These are phyloP conservation scores for Diogma glabrata DNA, from an alignment of 2,888 invertebrate species.

Conservation along the genomic window DNA sequence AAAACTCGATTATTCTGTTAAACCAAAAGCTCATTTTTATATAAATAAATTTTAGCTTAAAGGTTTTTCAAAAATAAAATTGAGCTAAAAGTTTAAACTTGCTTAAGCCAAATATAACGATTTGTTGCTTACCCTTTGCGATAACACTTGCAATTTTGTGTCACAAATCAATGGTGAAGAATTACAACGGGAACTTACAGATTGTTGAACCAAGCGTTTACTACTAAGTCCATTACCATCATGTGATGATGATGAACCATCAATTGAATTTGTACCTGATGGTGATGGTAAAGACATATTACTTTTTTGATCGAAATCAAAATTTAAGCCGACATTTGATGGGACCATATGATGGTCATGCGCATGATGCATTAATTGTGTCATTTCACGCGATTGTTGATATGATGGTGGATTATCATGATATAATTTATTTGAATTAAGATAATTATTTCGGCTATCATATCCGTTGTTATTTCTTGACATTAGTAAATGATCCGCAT, in stretches of 20 bases:
- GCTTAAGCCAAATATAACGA: too few relatives aligned
- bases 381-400: slow-evolving; percentile 49
- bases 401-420: slow-evolving; percentile 45
- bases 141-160: slow-evolving; percentile 58
- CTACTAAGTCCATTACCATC: not conserved
- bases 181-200: slow-evolving; percentile 8
- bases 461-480: slow-evolving; percentile 17
- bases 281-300: slow-evolving; percentile 72
- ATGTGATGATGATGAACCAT: slow-evolving; percentile 33
- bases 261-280: slow-evolving; percentile 58
- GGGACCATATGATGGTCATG: slow-evolving; percentile 29
- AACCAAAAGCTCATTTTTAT: too few relatives aligned
- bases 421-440: slow-evolving; percentile 19
- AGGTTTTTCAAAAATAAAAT: too few relatives aligned
- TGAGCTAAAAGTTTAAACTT: too few relatives aligned
- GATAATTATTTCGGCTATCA: slow-evolving; percentile 18
- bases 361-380: slow-evolving; percentile 44
- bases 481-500: slow-evolving; percentile 62
- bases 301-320: slow-evolving; percentile 32
- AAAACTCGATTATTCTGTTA: too few relatives aligned
- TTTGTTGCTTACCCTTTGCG: slow-evolving; percentile 86
- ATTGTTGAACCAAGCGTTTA: slow-evolving; percentile 8
- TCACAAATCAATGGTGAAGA: slow-evolving; percentile 41
- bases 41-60: too few relatives aligned
- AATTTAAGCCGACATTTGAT: not conserved